Evolutionary conservation across 64 coral and sea anemone species (phyloP).

Genomic region (Acropora tenuis): DNA sequence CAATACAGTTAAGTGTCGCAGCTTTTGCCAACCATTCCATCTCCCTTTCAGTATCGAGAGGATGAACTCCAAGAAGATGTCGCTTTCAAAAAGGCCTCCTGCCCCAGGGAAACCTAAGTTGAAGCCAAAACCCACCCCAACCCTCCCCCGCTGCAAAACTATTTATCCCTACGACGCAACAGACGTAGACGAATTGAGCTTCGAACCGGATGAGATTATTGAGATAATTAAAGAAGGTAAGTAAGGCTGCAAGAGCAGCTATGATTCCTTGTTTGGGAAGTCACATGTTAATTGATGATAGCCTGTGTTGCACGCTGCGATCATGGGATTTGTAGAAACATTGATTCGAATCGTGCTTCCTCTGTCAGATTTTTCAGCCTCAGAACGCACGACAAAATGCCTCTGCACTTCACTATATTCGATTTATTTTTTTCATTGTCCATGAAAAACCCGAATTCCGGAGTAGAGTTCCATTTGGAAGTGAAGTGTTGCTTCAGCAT

Average conservation of each 20-base stretch:
- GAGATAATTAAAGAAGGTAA: constrained; percentile 98
- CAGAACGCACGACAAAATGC: too few species aligned
- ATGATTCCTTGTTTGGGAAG: neutral
- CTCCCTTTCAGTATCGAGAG: constrained; percentile 62
- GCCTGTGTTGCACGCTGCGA: too few species aligned
- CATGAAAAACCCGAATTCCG: too few species aligned
- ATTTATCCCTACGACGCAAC: constrained; percentile 93
- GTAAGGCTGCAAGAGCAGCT: neutral
- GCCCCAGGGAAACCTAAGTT: constrained; percentile 79
- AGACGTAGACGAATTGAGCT: constrained; percentile 92
- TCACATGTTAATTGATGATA: neutral
- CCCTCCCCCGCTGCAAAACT: constrained; percentile 85
- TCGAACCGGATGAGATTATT: constrained; percentile 85
- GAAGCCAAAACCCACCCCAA: constrained; percentile 79
- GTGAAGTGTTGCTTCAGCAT: too few species aligned
- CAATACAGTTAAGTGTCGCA: too few species aligned
- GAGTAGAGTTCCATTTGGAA: too few species aligned
- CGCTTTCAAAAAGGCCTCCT: constrained; percentile 53
- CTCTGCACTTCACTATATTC: too few species aligned
- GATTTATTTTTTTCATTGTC: too few species aligned
- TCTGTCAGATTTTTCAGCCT: too few species aligned
- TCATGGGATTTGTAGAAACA: too few species aligned
- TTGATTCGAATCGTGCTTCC: too few species aligned
- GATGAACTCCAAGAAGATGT: constrained; percentile 60
- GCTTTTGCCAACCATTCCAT: neutral